These are phyloP conservation scores for Amphiura filiformis DNA, from an alignment of 35 echinoderm and acorn worm species.

Conservation along the genomic window DNA sequence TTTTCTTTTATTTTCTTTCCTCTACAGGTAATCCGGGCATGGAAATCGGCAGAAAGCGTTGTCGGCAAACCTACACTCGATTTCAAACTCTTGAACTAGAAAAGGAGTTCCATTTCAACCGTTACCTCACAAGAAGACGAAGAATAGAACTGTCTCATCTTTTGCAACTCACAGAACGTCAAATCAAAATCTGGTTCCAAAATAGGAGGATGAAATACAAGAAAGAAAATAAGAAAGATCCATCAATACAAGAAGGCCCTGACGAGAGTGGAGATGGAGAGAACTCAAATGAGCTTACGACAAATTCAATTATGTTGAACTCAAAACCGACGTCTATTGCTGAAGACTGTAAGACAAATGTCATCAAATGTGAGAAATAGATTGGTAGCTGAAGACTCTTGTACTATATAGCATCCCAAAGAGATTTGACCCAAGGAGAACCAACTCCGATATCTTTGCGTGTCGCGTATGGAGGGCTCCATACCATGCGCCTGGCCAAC, in stretches of 20 bases:
- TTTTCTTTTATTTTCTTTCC: not conserved
- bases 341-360: not conserved
- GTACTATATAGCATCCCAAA: too few relatives aligned
- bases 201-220: conserved; percentile 99
- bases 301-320: not conserved
- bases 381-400: too few relatives aligned
- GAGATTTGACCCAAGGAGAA: too few relatives aligned
- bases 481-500: too few relatives aligned
- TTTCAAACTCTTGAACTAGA: conserved; percentile 96
- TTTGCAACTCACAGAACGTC: conserved; percentile 82
- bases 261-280: not conserved
- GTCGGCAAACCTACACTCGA: conserved; percentile 96
- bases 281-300: not conserved
- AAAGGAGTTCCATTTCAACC: conserved; percentile 97
- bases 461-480: too few relatives aligned
- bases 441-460: too few relatives aligned
- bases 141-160: conserved; percentile 96
- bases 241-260: not conserved
- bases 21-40: not conserved
- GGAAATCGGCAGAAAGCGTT: conserved; percentile 71
- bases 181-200: conserved; percentile 99
- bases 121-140: conserved; percentile 84
- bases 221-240: conserved; percentile 96
- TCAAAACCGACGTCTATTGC: not conserved
- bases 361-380: not conserved